Evolutionary conservation across 1,140 invertebrate genomes (phyloP).

Genomic region (Dolichoris vasculosae): DNA sequence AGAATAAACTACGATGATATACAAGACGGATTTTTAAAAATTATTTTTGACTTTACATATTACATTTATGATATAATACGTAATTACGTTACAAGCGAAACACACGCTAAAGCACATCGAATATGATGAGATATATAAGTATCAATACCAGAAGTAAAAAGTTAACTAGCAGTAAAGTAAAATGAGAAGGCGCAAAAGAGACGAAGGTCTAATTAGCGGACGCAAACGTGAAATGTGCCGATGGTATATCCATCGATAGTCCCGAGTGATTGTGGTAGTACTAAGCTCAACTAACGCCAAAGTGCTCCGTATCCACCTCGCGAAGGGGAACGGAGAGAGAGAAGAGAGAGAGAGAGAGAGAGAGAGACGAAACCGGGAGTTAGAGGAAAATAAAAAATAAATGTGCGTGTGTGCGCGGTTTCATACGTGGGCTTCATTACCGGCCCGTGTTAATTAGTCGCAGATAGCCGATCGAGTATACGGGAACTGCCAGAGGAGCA

Average conservation of each 20-base stretch:
- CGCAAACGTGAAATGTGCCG: slow-evolving; percentile 66
- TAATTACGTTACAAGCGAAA: no score
- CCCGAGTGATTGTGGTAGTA: slow-evolving; percentile 65
- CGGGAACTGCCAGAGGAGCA: slow-evolving; percentile 22
- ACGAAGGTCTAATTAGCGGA: slow-evolving; percentile 66
- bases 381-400: slow-evolving; percentile 52
- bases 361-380: not conserved
- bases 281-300: not conserved
- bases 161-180: slow-evolving; percentile 42
- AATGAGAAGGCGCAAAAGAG: slow-evolving; percentile 24
- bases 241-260: slow-evolving; percentile 63
- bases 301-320: not conserved
- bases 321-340: not conserved
- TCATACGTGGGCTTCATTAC: slow-evolving; percentile 71
- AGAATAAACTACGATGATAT: no score
- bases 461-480: slow-evolving; percentile 66
- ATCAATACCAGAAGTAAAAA: not conserved
- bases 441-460: slow-evolving; percentile 71
- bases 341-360: not conserved
- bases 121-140: not conserved
- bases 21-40: no score
- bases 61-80: no score
- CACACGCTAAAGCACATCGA: not conserved
- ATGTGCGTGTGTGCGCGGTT: slow-evolving; percentile 58
- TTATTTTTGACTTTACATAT: no score